Evolutionary conservation across 1,140 invertebrate species (phyloP).

Genomic region (Drosophila chauvacae): DNA sequence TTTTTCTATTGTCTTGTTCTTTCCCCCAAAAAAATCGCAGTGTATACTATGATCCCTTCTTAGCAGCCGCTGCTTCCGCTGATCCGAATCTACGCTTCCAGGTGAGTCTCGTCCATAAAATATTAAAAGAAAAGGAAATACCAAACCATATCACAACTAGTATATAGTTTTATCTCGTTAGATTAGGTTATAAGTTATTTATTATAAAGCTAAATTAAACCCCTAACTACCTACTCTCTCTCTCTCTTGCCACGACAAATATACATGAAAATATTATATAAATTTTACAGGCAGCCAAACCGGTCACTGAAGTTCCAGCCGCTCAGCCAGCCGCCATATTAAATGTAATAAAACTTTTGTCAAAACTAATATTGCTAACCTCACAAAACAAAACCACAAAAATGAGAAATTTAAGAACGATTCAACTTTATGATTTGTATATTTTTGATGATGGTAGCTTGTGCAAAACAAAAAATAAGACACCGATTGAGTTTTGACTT

Average conservation of each 20-base stretch:
- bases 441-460: constrained; percentile 74
- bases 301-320: constrained; percentile 88
- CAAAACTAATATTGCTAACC: constrained; percentile 67
- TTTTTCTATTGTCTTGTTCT: constrained; percentile 77
- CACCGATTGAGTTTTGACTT: constrained; percentile 70
- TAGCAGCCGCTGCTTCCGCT: constrained; percentile 91
- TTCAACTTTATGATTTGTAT: constrained; percentile 44
- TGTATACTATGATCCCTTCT: constrained; percentile 97
- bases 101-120: constrained; percentile 76
- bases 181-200: constrained; percentile 27
- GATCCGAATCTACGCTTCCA: constrained; percentile 96
- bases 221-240: background rate
- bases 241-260: constrained; percentile 29
- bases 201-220: constrained; percentile 44
- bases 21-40: constrained; percentile 85
- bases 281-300: constrained; percentile 88
- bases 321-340: constrained; percentile 84
- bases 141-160: background rate
- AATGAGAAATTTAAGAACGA: constrained; percentile 56
- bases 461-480: constrained; percentile 40
- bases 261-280: constrained; percentile 75
- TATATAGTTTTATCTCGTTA: constrained; percentile 4
- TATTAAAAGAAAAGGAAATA: background rate
- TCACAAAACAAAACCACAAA: constrained; percentile 43
- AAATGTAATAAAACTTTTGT: constrained; percentile 84